Percentiles rank a stretch among this genome's conserved stretches.
Conservation (phyloP, 1,140 invertebrate genomes). For the Ladona fulva region DNA sequence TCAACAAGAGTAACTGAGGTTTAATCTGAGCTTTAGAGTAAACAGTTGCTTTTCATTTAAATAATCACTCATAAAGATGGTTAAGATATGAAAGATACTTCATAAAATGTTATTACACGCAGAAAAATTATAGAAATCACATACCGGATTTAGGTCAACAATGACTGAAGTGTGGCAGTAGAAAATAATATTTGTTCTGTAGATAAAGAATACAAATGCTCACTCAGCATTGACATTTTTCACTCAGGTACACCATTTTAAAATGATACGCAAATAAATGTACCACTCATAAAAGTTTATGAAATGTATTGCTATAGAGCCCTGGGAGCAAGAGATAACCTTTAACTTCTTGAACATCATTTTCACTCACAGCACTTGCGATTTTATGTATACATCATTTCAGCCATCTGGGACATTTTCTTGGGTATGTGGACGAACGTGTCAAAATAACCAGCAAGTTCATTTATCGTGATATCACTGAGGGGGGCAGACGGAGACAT, state of each 20-base stretch:
- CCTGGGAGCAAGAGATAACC: not conserved
- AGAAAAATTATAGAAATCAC: not conserved
- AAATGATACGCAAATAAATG: not conserved
- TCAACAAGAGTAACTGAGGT: not conserved
- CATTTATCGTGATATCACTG: slow-evolving; percentile 71
- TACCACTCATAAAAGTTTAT: not conserved
- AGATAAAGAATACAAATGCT: not conserved
- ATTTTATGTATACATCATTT: slow-evolving; percentile 88
- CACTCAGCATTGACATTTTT: not conserved
- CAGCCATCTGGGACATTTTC: slow-evolving; percentile 93
- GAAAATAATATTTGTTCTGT: not conserved
- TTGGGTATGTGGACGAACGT: slow-evolving; percentile 88
- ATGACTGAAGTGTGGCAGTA: not conserved
- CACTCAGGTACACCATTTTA: not conserved
- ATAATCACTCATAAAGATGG: not conserved
- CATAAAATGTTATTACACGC: not conserved
- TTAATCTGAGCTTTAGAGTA: not conserved
- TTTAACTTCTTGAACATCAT: not conserved
- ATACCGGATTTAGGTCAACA: not conserved
- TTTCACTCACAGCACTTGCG: not conserved
- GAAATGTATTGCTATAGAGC: not conserved
- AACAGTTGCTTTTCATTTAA: not conserved
- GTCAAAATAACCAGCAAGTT: slow-evolving; percentile 87
- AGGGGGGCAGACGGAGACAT: slow-evolving; percentile 49
- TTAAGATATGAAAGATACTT: not conserved